Conservation (phyloP, 2,797 vertebrate species). For the Valencia hispanica region DNA sequence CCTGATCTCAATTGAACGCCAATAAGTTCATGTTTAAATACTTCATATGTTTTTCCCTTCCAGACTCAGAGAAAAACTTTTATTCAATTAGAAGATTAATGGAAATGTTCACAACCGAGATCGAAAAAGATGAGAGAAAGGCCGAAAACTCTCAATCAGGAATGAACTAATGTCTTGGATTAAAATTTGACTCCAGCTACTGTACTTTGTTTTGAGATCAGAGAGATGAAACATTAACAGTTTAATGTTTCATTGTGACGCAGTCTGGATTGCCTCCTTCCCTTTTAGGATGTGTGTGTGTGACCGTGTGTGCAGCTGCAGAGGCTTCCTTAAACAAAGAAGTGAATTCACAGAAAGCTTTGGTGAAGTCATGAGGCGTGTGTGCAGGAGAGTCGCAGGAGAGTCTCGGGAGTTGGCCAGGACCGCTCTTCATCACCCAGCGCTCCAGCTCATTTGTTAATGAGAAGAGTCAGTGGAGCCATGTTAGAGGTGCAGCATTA, state of each 20-base stretch:
- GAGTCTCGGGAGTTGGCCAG: constrained; percentile 41
- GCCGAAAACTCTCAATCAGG: not conserved
- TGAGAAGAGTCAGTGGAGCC: constrained; percentile 65
- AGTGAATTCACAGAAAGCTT: constrained; percentile 49
- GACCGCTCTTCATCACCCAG: constrained; percentile 61
- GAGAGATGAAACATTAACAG: constrained; percentile 60
- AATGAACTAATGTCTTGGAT: constrained; percentile 37
- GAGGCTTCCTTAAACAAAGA: constrained; percentile 44
- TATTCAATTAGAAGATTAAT: not conserved
- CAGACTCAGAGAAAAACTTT: not conserved
- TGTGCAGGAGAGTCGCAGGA: constrained; percentile 51
- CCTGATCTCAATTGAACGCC: not conserved
- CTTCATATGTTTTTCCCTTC: too few species aligned
- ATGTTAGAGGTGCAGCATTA: constrained; percentile 65
- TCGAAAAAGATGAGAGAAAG: not conserved
- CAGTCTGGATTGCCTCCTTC: constrained; percentile 36
- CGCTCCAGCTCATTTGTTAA: constrained; percentile 63
- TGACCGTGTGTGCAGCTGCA: constrained; percentile 5
- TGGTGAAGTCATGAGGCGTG: constrained; percentile 1
- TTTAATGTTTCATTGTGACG: constrained; percentile 7
- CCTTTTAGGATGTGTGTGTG: constrained; percentile 2
- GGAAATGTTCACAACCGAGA: not conserved
- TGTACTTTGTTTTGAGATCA: constrained; percentile 29
- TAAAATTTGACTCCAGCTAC: constrained; percentile 40
- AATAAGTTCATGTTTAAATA: too few species aligned